Conservation (phyloP, 2,113 vertebrate species). For the Sinocyclocheilus anophthalmus region DNA sequence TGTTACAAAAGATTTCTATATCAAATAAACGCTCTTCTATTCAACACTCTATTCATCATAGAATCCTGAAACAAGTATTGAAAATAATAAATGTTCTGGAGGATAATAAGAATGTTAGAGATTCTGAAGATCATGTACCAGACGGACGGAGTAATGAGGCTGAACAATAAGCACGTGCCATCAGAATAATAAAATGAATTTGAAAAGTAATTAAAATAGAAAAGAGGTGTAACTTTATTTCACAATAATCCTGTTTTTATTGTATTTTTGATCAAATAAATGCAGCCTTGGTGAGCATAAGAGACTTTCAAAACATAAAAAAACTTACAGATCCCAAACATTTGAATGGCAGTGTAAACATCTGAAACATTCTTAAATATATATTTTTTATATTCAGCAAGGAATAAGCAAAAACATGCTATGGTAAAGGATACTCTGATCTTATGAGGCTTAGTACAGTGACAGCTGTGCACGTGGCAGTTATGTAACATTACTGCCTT, state of each 20-base stretch:
- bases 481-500: conserved; percentile 50
- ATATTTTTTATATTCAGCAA: not conserved
- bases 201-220: not conserved
- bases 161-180: too few relatives aligned
- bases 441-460: not conserved
- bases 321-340: not conserved
- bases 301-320: not conserved
- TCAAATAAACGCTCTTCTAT: too few relatives aligned
- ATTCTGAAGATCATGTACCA: not conserved
- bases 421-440: not conserved
- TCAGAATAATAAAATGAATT: not conserved
- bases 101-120: not conserved
- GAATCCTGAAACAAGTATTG: too few relatives aligned
- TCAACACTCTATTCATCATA: too few relatives aligned
- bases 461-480: conserved; percentile 66
- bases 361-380: not conserved
- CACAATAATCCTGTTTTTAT: not conserved
- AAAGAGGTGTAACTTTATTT: too few relatives aligned
- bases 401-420: not conserved
- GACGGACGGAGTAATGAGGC: not conserved
- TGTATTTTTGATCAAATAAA: not conserved
- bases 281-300: not conserved
- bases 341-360: not conserved
- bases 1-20: too few relatives aligned
- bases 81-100: not conserved